phyloP scores from a whole-genome alignment of 92 coral and sea anemone species.

The Phymanthus crucifer region DNA sequence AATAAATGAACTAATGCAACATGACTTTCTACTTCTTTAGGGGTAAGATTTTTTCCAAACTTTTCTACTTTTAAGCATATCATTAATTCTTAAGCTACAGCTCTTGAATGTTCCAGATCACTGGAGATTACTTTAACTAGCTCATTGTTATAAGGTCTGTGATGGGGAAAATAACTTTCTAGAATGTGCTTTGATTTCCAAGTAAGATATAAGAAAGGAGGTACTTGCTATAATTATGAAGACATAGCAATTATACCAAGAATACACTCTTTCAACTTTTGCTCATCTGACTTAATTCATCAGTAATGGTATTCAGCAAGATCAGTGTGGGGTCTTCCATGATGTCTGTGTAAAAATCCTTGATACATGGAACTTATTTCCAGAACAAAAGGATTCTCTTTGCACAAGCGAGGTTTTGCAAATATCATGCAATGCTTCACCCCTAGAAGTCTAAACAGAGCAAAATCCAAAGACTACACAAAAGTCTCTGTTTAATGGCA shows the following conservation, averaged over 20 bases:
- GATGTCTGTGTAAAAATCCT: slow-evolving; percentile 2
- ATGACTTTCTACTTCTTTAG: not conserved
- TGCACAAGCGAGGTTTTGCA: slow-evolving; percentile 15
- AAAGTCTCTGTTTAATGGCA: not conserved
- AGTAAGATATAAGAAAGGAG: not conserved
- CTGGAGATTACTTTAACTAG: not conserved
- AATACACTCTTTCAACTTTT: not conserved
- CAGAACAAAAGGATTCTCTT: not conserved
- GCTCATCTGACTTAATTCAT: not conserved
- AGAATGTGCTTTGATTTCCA: not conserved
- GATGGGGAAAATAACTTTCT: not conserved
- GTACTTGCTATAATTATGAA: not conserved
- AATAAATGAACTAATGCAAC: not conserved
- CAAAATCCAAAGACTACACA: not conserved
- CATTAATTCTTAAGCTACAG: not conserved
- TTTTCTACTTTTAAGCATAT: not conserved
- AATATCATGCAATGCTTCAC: not conserved
- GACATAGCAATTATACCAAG: not conserved
- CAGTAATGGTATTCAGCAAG: slow-evolving; percentile 7
- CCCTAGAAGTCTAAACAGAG: not conserved
- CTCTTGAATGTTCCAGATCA: slow-evolving; percentile 15
- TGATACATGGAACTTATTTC: not conserved
- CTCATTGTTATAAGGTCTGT: not conserved
- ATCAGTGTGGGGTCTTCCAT: not conserved
- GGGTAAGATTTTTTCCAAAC: not conserved